Evolutionary conservation across 2,797 vertebrate genomes (phyloP).

Genomic region (Lates japonicus): DNA sequence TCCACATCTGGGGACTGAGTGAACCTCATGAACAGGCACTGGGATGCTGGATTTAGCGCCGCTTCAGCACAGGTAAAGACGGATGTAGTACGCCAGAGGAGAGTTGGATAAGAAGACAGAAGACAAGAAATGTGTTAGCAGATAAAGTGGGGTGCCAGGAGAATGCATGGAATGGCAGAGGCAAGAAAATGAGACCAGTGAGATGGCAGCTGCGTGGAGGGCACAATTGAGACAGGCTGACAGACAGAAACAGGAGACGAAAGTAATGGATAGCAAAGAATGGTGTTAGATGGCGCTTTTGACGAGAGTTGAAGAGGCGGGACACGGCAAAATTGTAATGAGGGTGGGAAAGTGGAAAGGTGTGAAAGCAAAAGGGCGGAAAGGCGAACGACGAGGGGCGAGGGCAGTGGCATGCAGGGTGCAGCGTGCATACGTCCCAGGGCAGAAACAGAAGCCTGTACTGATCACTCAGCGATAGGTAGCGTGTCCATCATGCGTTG

Average conservation of each 20-base stretch:
- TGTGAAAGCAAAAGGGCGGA: slow-evolving; percentile 56
- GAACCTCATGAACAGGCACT: slow-evolving; percentile 41
- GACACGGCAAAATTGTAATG: slow-evolving; percentile 55
- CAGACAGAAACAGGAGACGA: slow-evolving; percentile 44
- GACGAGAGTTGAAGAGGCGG: slow-evolving; percentile 57
- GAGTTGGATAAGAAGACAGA: slow-evolving; percentile 35
- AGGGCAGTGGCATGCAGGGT: slow-evolving; percentile 55
- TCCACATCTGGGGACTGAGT: slow-evolving; percentile 26
- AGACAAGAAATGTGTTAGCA: slow-evolving; percentile 47
- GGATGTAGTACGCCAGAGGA: slow-evolving; percentile 49
- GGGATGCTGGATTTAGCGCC: slow-evolving; percentile 44
- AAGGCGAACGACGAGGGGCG: slow-evolving; percentile 33
- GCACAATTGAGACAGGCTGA: slow-evolving; percentile 64
- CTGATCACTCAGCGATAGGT: slow-evolving; percentile 76
- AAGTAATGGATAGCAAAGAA: slow-evolving; percentile 68
- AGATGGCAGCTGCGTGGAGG: slow-evolving; percentile 49
- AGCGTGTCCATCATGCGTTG: slow-evolving; percentile 70
- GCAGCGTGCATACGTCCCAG: slow-evolving; percentile 46
- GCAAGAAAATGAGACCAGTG: slow-evolving; percentile 40
- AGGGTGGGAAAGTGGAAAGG: slow-evolving; percentile 62
- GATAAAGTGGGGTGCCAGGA: slow-evolving; percentile 33
- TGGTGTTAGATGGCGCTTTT: slow-evolving; percentile 47
- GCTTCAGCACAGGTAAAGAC: slow-evolving; percentile 44
- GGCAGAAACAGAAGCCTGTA: slow-evolving; percentile 68
- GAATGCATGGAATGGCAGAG: slow-evolving; percentile 48